Conservation (phyloP, 2,797 vertebrate species). For the Okamejei kenojei region DNA sequence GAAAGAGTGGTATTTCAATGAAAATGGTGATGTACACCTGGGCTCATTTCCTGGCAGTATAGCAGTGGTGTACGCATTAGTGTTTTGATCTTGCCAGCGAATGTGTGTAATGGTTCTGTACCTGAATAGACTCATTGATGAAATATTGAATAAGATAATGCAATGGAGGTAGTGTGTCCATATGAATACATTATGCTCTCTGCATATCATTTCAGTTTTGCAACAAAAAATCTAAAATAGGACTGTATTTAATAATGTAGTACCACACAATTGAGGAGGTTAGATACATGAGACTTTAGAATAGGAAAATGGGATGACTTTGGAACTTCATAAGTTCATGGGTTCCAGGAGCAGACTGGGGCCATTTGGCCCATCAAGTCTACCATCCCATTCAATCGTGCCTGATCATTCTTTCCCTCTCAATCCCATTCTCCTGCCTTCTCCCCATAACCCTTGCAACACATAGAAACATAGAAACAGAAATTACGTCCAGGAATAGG, state of each 20-base stretch:
- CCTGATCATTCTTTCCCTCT: no score
- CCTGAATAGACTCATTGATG: not conserved
- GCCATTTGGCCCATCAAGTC: no score
- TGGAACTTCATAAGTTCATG: not conserved
- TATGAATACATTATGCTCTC: not conserved
- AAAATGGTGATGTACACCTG: not conserved
- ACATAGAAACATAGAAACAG: no score
- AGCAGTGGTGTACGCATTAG: not conserved
- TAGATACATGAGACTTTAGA: not conserved
- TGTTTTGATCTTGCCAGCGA: not conserved
- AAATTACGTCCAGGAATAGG: no score
- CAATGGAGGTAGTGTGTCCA: not conserved
- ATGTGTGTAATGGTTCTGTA: not conserved
- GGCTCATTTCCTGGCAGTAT: not conserved
- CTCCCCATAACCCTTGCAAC: no score
- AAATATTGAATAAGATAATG: not conserved
- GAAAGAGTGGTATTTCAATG: not conserved
- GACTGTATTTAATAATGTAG: not conserved
- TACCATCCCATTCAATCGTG: no score
- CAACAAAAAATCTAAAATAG: not conserved
- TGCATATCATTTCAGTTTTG: not conserved
- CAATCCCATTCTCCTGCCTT: no score
- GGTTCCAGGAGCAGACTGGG: no score
- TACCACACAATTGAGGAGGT: not conserved
- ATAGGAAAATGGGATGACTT: not conserved